Conservation (phyloP, 2,888 invertebrate species). For the Apoda limacodes region DNA sequence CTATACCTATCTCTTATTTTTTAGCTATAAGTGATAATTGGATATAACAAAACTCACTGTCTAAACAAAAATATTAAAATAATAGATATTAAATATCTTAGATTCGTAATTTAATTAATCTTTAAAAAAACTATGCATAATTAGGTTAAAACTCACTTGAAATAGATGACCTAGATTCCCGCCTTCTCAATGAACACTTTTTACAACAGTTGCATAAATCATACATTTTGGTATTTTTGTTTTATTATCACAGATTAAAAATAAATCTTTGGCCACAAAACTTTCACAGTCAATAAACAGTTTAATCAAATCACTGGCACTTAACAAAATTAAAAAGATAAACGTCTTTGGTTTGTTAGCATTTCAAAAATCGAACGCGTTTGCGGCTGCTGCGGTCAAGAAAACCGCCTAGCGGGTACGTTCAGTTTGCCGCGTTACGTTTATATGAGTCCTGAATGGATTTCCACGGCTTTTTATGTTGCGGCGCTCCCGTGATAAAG, state of each 20-base stretch:
- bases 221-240: slow-evolving; percentile 33
- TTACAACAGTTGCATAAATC: slow-evolving; percentile 37
- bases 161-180: slow-evolving; percentile 27
- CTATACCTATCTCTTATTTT: no score
- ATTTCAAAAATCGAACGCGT: slow-evolving; percentile 21
- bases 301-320: slow-evolving; percentile 36
- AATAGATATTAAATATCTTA: no score
- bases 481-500: slow-evolving; percentile 59
- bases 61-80: no score
- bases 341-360: slow-evolving; percentile 12
- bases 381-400: slow-evolving; percentile 20
- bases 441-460: slow-evolving; percentile 63
- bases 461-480: slow-evolving; percentile 63
- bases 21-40: no score
- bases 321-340: slow-evolving; percentile 27
- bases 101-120: no score
- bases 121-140: no score
- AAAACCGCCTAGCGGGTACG: no score
- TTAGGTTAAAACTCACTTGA: no score
- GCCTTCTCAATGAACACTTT: slow-evolving; percentile 37
- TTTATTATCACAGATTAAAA: slow-evolving; percentile 45
- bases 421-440: slow-evolving; percentile 58
- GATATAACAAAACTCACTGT: no score
- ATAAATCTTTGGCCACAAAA: slow-evolving; percentile 35
- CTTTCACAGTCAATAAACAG: slow-evolving; percentile 21